Evolutionary conservation across 23 tunicate species (phyloP).

Genomic region (Diplosoma virens): DNA sequence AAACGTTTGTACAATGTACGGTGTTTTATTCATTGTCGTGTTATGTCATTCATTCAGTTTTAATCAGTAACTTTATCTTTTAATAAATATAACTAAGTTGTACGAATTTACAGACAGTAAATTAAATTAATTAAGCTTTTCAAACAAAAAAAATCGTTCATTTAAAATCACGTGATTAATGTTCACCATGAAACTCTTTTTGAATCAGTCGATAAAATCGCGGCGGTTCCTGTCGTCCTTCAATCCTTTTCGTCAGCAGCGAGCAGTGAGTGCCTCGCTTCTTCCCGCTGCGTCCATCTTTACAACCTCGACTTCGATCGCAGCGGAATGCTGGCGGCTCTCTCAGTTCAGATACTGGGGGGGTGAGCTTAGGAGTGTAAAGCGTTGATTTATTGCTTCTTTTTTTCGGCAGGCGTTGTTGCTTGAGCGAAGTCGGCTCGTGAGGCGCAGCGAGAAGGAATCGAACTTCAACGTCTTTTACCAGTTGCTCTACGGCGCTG

Average conservation of each 20-base stretch:
- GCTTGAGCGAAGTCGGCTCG: constrained; percentile 45
- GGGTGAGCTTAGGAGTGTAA: neutral
- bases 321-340: constrained; percentile 52
- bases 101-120: too few species aligned
- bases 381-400: neutral
- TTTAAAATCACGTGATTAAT: too few species aligned
- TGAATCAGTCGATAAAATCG: constrained; percentile 38
- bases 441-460: constrained; percentile 45
- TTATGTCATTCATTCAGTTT: too few species aligned
- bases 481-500: constrained; percentile 78
- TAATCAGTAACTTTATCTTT: too few species aligned
- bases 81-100: too few species aligned
- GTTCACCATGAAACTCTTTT: too few species aligned
- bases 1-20: too few species aligned
- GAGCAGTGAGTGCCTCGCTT: constrained; percentile 20
- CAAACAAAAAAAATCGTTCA: too few species aligned
- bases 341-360: constrained; percentile 87
- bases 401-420: constrained; percentile 48
- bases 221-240: constrained; percentile 31
- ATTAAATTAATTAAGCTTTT: too few species aligned
- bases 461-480: constrained; percentile 78
- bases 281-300: constrained; percentile 60
- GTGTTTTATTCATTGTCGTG: too few species aligned
- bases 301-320: constrained; percentile 70
- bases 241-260: constrained; percentile 55